Evolutionary conservation across 2,797 vertebrate species (phyloP).

Genomic region (Anas capensis): DNA sequence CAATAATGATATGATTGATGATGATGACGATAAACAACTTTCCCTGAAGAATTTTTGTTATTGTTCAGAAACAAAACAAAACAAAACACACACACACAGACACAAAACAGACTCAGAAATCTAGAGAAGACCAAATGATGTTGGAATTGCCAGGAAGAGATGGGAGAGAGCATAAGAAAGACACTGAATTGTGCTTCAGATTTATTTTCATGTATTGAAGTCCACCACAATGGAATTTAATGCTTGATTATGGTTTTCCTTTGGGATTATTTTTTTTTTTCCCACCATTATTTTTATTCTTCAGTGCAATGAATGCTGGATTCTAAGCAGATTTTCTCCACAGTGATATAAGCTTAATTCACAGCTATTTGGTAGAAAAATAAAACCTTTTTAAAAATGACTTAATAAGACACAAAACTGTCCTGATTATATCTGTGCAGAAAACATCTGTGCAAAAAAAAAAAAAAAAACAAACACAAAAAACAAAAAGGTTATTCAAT

Average conservation of each 20-base stretch:
- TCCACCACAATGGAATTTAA: not conserved
- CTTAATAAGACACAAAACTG: not conserved
- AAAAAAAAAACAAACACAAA: too few relatives aligned
- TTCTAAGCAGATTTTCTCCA: not conserved
- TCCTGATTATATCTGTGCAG: not conserved
- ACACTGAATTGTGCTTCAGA: not conserved
- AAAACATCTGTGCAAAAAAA: not conserved
- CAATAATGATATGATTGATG: too few relatives aligned
- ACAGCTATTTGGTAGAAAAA: not conserved
- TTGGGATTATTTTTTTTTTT: not conserved
- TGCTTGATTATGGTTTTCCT: not conserved
- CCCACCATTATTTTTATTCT: not conserved
- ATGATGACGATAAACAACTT: too few relatives aligned
- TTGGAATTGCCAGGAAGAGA: not conserved
- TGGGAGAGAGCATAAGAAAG: not conserved
- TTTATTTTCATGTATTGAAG: not conserved
- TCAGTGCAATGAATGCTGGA: not conserved
- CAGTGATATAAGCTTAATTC: not conserved
- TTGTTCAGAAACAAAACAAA: not conserved
- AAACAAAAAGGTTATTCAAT: not conserved
- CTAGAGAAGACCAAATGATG: not conserved
- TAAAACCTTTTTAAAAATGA: not conserved
- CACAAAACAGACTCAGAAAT: accelerated
- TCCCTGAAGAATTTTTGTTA: accelerated
- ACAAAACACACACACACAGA: too few relatives aligned